Conservation (phyloP, 2,888 invertebrate genomes). For the Morinoia aosen region DNA sequence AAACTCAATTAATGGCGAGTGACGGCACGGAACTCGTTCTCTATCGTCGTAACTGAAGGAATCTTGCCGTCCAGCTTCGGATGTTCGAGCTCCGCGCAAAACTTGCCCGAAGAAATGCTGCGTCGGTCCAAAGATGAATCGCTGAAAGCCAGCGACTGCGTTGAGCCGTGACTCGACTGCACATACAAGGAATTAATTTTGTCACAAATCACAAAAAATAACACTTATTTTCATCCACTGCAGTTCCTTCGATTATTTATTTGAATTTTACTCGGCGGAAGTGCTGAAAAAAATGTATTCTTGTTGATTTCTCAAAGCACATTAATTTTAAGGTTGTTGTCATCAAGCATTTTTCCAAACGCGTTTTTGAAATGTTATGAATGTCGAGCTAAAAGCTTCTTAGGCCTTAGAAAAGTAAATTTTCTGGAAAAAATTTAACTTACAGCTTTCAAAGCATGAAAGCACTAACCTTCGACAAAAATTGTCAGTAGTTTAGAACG, state of each 20-base stretch:
- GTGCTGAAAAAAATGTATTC: not conserved
- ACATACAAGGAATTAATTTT: not conserved
- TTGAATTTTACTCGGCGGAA: not conserved
- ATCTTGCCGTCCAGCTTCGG: constrained; percentile 29
- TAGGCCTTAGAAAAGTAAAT: no score
- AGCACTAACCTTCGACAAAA: no score
- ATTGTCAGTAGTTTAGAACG: no score
- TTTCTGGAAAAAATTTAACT: no score
- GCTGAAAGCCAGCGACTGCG: constrained; percentile 66
- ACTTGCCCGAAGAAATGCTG: constrained; percentile 58
- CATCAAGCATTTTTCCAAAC: no score
- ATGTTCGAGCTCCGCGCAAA: constrained; percentile 14
- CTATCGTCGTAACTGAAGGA: constrained; percentile 47
- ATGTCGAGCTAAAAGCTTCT: no score
- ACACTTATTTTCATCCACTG: not conserved
- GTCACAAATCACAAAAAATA: not conserved
- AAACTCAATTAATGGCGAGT: constrained; percentile 31
- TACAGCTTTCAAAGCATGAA: no score
- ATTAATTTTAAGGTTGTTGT: no score
- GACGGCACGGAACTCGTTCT: constrained; percentile 42
- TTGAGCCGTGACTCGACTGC: constrained; percentile 63
- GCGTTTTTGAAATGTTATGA: no score
- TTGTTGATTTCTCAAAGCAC: not conserved
- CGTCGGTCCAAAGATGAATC: constrained; percentile 65
- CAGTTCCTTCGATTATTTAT: not conserved